These are phyloP conservation scores for Ruditapes philippinarum DNA, from an alignment of 1,140 invertebrate genomes.

Conservation along the genomic window DNA sequence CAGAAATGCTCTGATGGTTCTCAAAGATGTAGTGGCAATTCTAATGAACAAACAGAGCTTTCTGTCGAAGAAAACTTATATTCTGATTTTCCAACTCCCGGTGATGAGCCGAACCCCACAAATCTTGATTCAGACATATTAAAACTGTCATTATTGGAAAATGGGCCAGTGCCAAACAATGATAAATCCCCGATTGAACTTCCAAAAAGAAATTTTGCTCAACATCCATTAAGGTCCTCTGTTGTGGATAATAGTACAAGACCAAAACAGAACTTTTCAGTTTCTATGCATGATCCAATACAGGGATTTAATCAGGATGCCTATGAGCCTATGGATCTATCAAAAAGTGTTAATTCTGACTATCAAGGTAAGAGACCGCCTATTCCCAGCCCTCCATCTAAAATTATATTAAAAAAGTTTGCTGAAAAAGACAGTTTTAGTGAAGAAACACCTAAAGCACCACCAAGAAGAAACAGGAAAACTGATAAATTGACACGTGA, in stretches of 20 bases:
- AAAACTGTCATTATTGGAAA: slow-evolving; percentile 9
- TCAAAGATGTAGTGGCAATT: not conserved
- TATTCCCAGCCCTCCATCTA: slow-evolving; percentile 4
- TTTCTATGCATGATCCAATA: not conserved
- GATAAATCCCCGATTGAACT: not conserved
- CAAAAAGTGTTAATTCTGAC: not conserved
- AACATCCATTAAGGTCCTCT: not conserved
- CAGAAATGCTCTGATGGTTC: not conserved
- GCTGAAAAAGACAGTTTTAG: not conserved
- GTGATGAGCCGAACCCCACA: not conserved
- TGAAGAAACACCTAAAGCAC: slow-evolving; percentile 38
- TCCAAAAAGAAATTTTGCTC: slow-evolving; percentile 7
- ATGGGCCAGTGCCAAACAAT: not conserved
- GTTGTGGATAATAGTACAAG: not conserved
- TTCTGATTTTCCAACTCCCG: slow-evolving; percentile 36
- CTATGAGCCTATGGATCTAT: slow-evolving; percentile 43
- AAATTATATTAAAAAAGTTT: not conserved
- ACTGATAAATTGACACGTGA: not conserved
- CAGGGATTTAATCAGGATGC: slow-evolving; percentile 35
- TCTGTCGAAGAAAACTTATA: slow-evolving; percentile 2
- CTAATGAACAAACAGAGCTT: not conserved
- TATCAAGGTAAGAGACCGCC: not conserved
- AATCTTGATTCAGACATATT: slow-evolving; percentile 37
- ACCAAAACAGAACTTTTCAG: not conserved
- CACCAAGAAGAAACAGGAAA: slow-evolving; percentile 55